A percentile compares a stretch with the other conserved stretches of the same genome.
phyloP scores from a whole-genome alignment of 2,113 vertebrate genomes.

The Indicator maculatus region DNA sequence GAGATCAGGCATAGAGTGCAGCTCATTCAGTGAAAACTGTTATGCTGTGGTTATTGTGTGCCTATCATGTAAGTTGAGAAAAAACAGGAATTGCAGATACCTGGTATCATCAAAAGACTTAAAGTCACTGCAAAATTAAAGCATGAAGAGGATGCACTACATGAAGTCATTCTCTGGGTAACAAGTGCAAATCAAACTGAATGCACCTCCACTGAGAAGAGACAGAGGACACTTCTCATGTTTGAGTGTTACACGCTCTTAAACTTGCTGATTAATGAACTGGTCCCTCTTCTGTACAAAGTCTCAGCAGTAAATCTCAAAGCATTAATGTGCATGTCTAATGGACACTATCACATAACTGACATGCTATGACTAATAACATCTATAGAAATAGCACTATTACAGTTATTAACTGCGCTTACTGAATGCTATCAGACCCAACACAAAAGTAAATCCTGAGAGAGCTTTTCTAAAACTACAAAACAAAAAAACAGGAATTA shows the following conservation, averaged over 20 bases:
- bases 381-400: neutral
- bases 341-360: neutral
- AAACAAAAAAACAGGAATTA: neutral
- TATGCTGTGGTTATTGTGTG: neutral
- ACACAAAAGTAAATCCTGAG: neutral
- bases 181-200: neutral
- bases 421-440: neutral
- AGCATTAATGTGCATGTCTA: neutral
- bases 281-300: neutral
- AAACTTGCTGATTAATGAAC: neutral
- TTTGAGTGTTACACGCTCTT: neutral
- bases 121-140: neutral
- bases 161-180: neutral
- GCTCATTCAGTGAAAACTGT: neutral
- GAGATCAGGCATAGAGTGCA: neutral
- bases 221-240: neutral
- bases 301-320: neutral
- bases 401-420: constrained; percentile 6
- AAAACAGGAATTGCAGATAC: neutral
- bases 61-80: neutral
- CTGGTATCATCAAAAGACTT: neutral
- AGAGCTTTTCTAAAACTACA: neutral
- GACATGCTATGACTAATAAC: neutral
- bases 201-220: neutral
- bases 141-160: neutral